phyloP scores from a whole-genome alignment of 2,888 invertebrate genomes.

The Tolmerus cingulatus region DNA sequence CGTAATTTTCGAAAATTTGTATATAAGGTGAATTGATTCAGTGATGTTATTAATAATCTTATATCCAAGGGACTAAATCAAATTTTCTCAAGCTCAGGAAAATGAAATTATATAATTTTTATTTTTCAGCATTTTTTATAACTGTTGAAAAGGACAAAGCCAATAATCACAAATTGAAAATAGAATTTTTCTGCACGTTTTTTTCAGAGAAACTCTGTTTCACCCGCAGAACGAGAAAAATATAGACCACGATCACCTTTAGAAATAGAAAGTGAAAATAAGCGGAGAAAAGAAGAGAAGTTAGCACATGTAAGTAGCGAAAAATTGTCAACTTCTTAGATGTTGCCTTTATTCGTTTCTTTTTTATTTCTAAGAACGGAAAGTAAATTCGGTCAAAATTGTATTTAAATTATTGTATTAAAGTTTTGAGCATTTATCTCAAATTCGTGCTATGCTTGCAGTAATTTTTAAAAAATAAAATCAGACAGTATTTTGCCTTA shows the following conservation, averaged over 20 bases:
- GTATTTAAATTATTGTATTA: background rate
- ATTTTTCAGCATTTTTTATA: conserved; percentile 14
- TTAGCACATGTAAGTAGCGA: conserved; percentile 78
- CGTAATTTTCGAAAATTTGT: too few species aligned
- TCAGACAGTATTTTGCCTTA: background rate
- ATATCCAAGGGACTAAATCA: background rate
- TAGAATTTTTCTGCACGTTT: background rate
- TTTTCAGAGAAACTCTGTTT: conserved; percentile 77
- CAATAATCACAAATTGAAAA: background rate
- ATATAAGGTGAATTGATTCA: background rate
- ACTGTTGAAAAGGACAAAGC: background rate
- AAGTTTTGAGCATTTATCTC: background rate
- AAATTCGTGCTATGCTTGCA: background rate
- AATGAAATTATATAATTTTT: background rate
- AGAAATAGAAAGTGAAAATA: conserved; percentile 76
- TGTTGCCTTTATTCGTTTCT: background rate
- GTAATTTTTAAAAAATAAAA: background rate
- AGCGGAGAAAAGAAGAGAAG: conserved; percentile 88
- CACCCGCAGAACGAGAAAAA: conserved; percentile 82
- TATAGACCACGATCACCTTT: conserved; percentile 82
- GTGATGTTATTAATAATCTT: background rate
- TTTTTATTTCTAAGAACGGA: background rate
- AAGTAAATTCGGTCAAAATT: background rate
- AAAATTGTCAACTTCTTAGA: background rate
- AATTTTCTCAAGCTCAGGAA: background rate